These are phyloP conservation scores for Hepsetus odoe DNA, from an alignment of 2,113 vertebrate species.

Conservation along the genomic window DNA sequence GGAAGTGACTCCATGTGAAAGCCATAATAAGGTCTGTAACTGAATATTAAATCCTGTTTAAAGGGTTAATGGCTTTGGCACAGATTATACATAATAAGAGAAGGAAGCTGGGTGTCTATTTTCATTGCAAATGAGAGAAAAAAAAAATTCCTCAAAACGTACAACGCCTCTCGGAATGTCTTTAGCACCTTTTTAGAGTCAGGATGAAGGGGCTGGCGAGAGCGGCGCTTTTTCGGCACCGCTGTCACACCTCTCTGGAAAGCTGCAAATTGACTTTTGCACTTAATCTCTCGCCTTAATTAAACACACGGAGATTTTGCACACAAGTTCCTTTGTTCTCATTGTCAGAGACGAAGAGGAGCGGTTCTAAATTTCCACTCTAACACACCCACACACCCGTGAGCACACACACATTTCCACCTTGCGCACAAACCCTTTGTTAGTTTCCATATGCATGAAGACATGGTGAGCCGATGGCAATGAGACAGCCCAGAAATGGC, in stretches of 20 bases:
- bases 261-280: conserved; percentile 79
- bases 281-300: conserved; percentile 77
- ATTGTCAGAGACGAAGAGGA: conserved; percentile 52
- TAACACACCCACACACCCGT: too few relatives aligned
- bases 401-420: conserved; percentile 29
- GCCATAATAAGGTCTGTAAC: background rate
- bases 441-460: conserved; percentile 10
- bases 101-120: conserved; percentile 2
- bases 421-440: background rate
- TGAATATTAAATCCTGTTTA: background rate
- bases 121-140: conserved; percentile 17
- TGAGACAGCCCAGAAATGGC: background rate
- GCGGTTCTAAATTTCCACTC: background rate
- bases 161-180: conserved; percentile 44
- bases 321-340: conserved; percentile 58
- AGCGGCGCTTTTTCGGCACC: conserved; percentile 56
- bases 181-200: conserved; percentile 54
- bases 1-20: too few relatives aligned
- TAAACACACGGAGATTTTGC: conserved; percentile 62
- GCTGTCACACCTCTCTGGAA: conserved; percentile 57
- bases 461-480: background rate
- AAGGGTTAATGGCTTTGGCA: background rate
- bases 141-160: conserved; percentile 32
- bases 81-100: background rate
- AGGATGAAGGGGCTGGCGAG: conserved; percentile 28